Conservation (phyloP, 2,888 invertebrate species). For the Sphecodes monilicornis region DNA sequence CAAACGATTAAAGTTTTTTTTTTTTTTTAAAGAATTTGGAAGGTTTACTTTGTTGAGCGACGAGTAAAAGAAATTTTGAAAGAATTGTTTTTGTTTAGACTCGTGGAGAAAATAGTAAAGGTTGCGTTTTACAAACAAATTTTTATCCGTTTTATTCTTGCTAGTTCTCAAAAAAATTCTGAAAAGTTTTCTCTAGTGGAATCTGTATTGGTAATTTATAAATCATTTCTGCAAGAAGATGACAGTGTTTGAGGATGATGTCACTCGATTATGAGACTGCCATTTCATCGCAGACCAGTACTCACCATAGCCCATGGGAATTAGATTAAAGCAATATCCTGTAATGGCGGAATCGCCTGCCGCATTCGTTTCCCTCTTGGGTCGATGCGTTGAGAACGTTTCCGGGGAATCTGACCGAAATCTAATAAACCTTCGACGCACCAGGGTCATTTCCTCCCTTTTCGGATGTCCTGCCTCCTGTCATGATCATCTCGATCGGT, state of each 20-base stretch:
- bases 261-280: not conserved
- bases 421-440: slow-evolving; percentile 41
- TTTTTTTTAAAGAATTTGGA: too few species aligned
- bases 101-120: too few species aligned
- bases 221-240: not conserved
- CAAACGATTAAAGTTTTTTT: too few species aligned
- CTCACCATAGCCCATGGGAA: not conserved
- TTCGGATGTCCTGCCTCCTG: not conserved
- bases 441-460: slow-evolving; percentile 18
- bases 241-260: not conserved
- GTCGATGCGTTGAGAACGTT: slow-evolving; percentile 48
- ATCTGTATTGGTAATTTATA: not conserved
- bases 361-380: slow-evolving; percentile 51
- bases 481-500: not conserved
- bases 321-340: slow-evolving; percentile 43
- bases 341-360: slow-evolving; percentile 28
- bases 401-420: slow-evolving; percentile 48
- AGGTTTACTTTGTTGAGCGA: too few species aligned
- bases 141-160: too few species aligned
- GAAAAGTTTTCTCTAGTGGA: too few species aligned
- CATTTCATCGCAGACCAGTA: not conserved
- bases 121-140: too few species aligned
- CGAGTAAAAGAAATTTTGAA: too few species aligned
- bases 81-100: too few species aligned
- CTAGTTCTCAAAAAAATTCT: too few species aligned